Base-by-base conservation (phyloP, 2,113 vertebrate species). In the Arizona elegans region DNA sequence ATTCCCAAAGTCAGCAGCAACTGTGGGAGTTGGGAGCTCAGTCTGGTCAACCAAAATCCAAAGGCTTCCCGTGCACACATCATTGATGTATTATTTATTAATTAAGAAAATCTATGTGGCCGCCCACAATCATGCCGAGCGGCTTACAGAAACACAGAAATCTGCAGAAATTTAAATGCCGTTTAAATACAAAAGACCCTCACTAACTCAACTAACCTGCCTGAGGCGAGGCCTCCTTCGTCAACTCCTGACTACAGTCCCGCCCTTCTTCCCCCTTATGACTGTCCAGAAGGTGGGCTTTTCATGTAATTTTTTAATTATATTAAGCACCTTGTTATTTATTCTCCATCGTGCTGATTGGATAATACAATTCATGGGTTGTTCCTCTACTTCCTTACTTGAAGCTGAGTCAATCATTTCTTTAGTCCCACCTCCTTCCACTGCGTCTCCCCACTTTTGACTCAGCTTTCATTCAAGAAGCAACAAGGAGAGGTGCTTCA, bases 51-150 rank as follows among this genome's bases (percentile, higher is more conserved):
- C n/a, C 65, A 2, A 33, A n/a, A 75, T 33, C n/a, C 65, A 15
- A 15, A n/a, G 62, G 62, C 0, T 33, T 5, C 65, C 12, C 2
- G 0, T 1, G 0, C 2, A n/a, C 12, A 0, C 59, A 29, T 29
- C 62, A 13, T 2, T 65, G 11, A n/a, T 26, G 9, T 62, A 4
- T 62, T 62, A 11, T 65, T 29, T 26, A 11, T 26, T 62, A 19
- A 56, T 58, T 21, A 8, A 59, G 21, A 59, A 59, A 24, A 23
- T 23, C 56, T 56, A 19, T 56, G 55, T 56, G 54, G 54, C 54
- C 5, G 54, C 54, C 3, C 55, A 21, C 1, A 17, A 19, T 21
- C 21, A 58, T 5, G 54, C 54, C 54, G 1, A 21, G 21, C 6
- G 21, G 21, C 19, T 58, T 58, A 58, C 21, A 58, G 56, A 23